phyloP scores from a whole-genome alignment of 1,140 invertebrate genomes.

The Cydia splendana region DNA sequence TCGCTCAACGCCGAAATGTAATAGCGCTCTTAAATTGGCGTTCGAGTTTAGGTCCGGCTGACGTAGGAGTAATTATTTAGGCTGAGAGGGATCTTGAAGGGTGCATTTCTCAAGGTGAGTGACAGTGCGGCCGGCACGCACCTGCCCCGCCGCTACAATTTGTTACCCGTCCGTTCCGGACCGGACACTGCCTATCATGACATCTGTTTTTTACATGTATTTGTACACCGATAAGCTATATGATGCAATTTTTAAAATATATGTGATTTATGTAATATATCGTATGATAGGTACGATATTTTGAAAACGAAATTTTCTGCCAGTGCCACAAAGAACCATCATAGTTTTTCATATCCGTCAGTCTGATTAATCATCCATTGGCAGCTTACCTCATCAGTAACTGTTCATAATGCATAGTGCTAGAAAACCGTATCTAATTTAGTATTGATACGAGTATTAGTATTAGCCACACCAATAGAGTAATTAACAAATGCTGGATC shows the following conservation, averaged over 20 bases:
- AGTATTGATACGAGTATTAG: too few relatives aligned
- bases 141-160: constrained; percentile 29
- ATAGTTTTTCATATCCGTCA: too few relatives aligned
- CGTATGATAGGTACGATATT: too few relatives aligned
- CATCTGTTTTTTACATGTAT: constrained; percentile 1
- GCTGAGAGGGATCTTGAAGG: constrained; percentile 29
- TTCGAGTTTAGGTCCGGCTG: constrained; percentile 15
- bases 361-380: too few relatives aligned
- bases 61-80: constrained; percentile 30
- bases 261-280: too few relatives aligned
- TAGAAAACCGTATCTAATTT: too few relatives aligned
- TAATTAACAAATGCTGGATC: background rate
- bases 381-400: background rate
- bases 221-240: background rate
- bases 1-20: too few relatives aligned
- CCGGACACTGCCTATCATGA: constrained; percentile 11
- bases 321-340: too few relatives aligned
- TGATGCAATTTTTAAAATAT: too few relatives aligned
- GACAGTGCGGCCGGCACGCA: constrained; percentile 29
- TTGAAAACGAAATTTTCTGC: too few relatives aligned
- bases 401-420: background rate
- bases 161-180: constrained; percentile 24
- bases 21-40: too few relatives aligned
- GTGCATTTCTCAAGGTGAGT: constrained; percentile 31
- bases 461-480: too few relatives aligned